A percentile compares a stretch with the other conserved stretches of the same genome.
Conservation (phyloP, 2,797 vertebrate species). For the Sciurus vulgaris region DNA sequence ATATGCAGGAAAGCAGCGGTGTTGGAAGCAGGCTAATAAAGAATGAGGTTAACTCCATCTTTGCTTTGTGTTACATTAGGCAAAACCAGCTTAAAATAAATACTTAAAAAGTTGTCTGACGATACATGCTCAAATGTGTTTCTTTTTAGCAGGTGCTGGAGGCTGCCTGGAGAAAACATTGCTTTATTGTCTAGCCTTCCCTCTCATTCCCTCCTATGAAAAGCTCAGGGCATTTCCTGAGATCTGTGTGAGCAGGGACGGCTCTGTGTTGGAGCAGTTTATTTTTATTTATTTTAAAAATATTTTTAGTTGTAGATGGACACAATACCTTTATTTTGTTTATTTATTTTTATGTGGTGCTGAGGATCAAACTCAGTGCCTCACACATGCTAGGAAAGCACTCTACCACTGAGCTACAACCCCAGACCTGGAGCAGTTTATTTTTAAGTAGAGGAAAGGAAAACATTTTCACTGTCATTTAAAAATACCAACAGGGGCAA, state of each 20-base stretch:
- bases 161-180: not conserved
- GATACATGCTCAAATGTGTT: not conserved
- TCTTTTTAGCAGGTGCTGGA: not conserved
- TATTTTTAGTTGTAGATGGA: no score
- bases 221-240: not conserved
- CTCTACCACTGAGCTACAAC: no score
- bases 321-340: no score
- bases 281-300: constrained; percentile 61
- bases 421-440: not conserved
- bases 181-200: not conserved
- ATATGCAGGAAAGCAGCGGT: constrained; percentile 41
- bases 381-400: no score
- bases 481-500: not conserved
- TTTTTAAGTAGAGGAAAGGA: constrained; percentile 38
- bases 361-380: no score
- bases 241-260: not conserved
- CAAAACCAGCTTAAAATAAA: constrained; percentile 52
- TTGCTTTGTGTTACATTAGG: not conserved
- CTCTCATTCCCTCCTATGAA: not conserved
- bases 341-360: no score
- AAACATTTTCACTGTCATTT: not conserved
- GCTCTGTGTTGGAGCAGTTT: constrained; percentile 7
- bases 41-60: constrained; percentile 30
- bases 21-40: not conserved
- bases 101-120: constrained; percentile 9